Evolutionary conservation across 2,797 vertebrate genomes (phyloP).

Genomic region (Hemitrygon akajei): DNA sequence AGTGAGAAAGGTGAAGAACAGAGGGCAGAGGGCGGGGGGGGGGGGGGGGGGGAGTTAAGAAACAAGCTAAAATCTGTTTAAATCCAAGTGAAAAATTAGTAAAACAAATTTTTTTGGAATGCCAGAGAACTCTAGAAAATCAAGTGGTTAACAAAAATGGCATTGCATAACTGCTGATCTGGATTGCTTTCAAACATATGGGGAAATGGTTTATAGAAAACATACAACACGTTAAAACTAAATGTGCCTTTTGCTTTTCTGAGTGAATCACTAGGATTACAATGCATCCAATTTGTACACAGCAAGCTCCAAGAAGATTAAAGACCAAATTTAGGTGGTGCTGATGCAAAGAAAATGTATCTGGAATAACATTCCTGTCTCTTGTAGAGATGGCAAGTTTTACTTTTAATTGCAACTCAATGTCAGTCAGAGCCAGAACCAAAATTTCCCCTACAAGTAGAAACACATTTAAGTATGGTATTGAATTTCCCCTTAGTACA

Average conservation of each 20-base stretch:
- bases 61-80: background rate
- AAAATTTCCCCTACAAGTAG: background rate
- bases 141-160: background rate
- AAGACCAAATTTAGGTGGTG: background rate
- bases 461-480: background rate
- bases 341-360: background rate
- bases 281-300: background rate
- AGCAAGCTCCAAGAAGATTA: background rate
- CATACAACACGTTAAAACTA: background rate
- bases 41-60: too few species aligned
- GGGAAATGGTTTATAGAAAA: background rate
- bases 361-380: background rate
- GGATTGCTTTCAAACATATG: background rate
- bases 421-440: background rate
- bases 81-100: background rate
- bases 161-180: background rate
- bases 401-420: background rate
- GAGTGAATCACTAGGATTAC: background rate
- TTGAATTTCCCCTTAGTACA: background rate
- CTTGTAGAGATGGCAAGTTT: background rate
- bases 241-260: background rate
- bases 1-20: too few species aligned
- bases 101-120: background rate
- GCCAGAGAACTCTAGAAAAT: background rate
- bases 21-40: too few species aligned